Percentiles rank a stretch among this genome's conserved stretches.
Conservation (phyloP, 2,888 invertebrate genomes). For the Pollenia amentaria region DNA sequence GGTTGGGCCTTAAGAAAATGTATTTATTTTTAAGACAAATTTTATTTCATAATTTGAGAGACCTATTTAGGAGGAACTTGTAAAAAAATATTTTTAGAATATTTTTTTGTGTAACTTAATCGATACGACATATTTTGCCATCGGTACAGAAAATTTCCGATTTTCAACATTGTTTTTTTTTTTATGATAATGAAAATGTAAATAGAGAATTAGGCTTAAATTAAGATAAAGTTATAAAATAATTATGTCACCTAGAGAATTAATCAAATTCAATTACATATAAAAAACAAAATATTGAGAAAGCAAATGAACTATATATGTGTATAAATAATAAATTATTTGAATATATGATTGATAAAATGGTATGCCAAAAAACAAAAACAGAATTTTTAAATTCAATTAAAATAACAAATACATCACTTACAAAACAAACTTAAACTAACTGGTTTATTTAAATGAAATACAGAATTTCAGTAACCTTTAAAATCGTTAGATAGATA, state of each 20-base stretch:
- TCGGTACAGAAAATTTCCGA: slow-evolving; percentile 10
- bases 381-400: slow-evolving; percentile 18
- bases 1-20: too few relatives aligned
- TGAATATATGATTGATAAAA: slow-evolving; percentile 38
- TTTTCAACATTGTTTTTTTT: slow-evolving; percentile 46
- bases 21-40: too few relatives aligned
- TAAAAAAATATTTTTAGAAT: not conserved
- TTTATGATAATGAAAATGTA: slow-evolving; percentile 55
- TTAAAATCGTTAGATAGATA: slow-evolving; percentile 19
- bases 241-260: slow-evolving; percentile 51
- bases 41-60: too few relatives aligned
- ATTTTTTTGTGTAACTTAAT: not conserved
- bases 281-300: slow-evolving; percentile 43
- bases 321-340: slow-evolving; percentile 52
- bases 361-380: slow-evolving; percentile 54
- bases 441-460: slow-evolving; percentile 18
- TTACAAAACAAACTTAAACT: slow-evolving; percentile 30
- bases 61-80: too few relatives aligned
- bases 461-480: not conserved
- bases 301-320: slow-evolving; percentile 72
- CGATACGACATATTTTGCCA: slow-evolving; percentile 6
- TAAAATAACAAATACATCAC: slow-evolving; percentile 37
- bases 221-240: slow-evolving; percentile 45
- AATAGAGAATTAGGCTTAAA: slow-evolving; percentile 60
- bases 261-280: slow-evolving; percentile 30